Evolutionary conservation across 2,797 vertebrate species (phyloP).

Genomic region (Melanotaenia boesemani): DNA sequence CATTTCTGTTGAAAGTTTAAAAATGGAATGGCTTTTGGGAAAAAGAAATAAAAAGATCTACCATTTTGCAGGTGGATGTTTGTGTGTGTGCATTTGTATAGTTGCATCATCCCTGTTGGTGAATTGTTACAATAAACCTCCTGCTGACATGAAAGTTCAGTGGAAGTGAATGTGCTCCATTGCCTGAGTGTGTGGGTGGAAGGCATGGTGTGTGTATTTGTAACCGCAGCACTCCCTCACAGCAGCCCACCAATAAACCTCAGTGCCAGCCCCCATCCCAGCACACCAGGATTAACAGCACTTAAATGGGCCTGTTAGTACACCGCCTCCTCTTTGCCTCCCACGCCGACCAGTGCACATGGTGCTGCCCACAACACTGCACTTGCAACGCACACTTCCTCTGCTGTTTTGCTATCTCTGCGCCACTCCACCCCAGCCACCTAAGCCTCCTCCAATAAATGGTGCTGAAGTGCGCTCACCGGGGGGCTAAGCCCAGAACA

Average conservation of each 20-base stretch:
- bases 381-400: slow-evolving; percentile 56
- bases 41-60: not conserved
- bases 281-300: slow-evolving; percentile 80
- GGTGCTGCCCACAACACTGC: slow-evolving; percentile 68
- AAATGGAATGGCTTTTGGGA: not conserved
- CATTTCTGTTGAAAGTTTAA: not conserved
- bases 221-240: slow-evolving; percentile 68
- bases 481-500: slow-evolving; percentile 71
- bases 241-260: slow-evolving; percentile 76
- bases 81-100: slow-evolving; percentile 8
- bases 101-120: slow-evolving; percentile 6
- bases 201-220: slow-evolving; percentile 49
- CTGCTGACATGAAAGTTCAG: slow-evolving; percentile 39
- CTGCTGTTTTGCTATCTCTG: slow-evolving; percentile 65
- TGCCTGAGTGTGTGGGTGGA: slow-evolving; percentile 53
- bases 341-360: slow-evolving; percentile 66
- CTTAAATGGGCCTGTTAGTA: slow-evolving; percentile 79
- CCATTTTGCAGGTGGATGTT: not conserved
- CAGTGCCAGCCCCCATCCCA: slow-evolving; percentile 71
- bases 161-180: slow-evolving; percentile 33
- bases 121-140: slow-evolving; percentile 42
- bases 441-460: slow-evolving; percentile 75
- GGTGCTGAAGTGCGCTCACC: slow-evolving; percentile 68
- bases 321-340: slow-evolving; percentile 68
- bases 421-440: slow-evolving; percentile 40